Conservation (phyloP, 2,888 invertebrate species). For the Gortyna flavago region DNA sequence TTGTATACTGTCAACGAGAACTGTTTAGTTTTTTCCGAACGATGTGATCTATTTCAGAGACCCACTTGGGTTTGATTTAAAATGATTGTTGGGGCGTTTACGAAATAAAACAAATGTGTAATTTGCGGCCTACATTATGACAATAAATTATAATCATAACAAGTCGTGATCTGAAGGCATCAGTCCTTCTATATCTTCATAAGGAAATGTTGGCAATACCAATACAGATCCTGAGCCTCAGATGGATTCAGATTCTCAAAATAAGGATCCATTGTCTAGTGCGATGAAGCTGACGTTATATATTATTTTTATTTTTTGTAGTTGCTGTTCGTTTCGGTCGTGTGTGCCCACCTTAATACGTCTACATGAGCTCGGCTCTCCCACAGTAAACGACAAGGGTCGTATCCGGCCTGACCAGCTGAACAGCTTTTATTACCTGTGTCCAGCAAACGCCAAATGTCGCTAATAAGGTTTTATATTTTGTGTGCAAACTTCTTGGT, state of each 20-base stretch:
- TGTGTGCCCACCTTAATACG: conserved; percentile 30
- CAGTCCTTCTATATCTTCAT: neutral
- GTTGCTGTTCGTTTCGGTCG: neutral
- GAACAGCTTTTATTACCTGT: conserved; percentile 44
- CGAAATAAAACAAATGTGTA: conserved; percentile 32
- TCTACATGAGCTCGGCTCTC: conserved; percentile 33
- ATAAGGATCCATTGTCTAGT: neutral
- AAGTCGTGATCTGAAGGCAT: neutral
- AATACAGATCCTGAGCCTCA: neutral
- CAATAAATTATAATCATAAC: neutral
- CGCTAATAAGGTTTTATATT: conserved; percentile 41
- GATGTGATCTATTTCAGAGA: conserved; percentile 40
- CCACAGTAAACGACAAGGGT: conserved; percentile 52
- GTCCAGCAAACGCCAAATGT: conserved; percentile 58
- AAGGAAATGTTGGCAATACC: neutral
- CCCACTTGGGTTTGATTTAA: conserved; percentile 49
- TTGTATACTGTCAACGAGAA: conserved; percentile 40
- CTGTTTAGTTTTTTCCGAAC: conserved; percentile 42
- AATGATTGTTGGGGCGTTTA: conserved; percentile 29
- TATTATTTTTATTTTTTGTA: neutral
- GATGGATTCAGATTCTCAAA: neutral
- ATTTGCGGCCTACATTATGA: neutral
- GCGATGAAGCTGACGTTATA: neutral
- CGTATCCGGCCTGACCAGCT: conserved; percentile 59
- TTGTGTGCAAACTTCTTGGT: conserved; percentile 14